phyloP scores from a whole-genome alignment of 2,888 invertebrate species.

The Pseudolycoriella hygida region DNA sequence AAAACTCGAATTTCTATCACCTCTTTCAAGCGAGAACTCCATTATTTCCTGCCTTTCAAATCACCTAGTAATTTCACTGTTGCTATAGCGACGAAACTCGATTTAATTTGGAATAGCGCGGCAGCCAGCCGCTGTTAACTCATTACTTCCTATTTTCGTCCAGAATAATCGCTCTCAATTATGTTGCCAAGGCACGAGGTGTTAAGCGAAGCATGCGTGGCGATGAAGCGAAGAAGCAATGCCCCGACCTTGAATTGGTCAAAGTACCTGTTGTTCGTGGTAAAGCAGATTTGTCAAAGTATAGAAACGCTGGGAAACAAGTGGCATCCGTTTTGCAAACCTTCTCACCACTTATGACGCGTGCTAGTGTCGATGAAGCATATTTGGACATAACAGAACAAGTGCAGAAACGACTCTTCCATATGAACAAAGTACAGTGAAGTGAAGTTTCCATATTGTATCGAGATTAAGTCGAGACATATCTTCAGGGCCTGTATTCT shows the following conservation, averaged over 20 bases:
- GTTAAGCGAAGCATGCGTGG: slow-evolving; percentile 84
- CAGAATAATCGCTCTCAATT: slow-evolving; percentile 94
- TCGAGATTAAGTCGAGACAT: background rate
- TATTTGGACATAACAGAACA: slow-evolving; percentile 78
- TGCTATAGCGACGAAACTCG: no score
- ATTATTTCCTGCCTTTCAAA: no score
- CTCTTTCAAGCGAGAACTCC: no score
- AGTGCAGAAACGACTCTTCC: slow-evolving; percentile 36
- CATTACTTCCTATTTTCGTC: no score
- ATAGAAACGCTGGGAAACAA: slow-evolving; percentile 70
- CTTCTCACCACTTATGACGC: slow-evolving; percentile 63
- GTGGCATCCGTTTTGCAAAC: slow-evolving; percentile 73
- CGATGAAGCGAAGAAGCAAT: slow-evolving; percentile 73
- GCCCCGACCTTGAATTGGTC: slow-evolving; percentile 72
- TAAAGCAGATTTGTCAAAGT: slow-evolving; percentile 89
- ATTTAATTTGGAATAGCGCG: no score
- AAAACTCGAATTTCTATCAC: no score
- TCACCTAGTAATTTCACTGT: no score
- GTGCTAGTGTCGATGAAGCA: slow-evolving; percentile 96
- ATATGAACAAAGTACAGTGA: slow-evolving; percentile 18
- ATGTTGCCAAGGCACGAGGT: slow-evolving; percentile 80
- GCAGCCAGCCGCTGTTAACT: no score
- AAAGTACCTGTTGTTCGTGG: slow-evolving; percentile 73
- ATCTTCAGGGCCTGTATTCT: slow-evolving; percentile 18
- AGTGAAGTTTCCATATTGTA: background rate